Percentiles rank a stretch among this genome's conserved stretches.
Evolutionary conservation across 2,888 invertebrate genomes (phyloP).

Genomic region (Caenorhabditis japonica): DNA sequence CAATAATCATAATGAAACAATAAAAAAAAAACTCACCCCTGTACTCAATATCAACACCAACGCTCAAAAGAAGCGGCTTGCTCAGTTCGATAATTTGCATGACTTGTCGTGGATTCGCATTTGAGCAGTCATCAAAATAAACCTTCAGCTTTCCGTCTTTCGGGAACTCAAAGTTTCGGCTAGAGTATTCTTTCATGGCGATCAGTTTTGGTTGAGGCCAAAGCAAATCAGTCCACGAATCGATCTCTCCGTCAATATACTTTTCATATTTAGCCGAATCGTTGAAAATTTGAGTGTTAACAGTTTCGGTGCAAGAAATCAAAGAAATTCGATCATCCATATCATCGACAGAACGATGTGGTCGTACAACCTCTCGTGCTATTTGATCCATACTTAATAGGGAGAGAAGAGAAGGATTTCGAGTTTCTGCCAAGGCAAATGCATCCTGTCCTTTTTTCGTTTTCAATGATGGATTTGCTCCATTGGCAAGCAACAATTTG

Average conservation of each 20-base stretch:
- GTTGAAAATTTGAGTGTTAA: slow-evolving; percentile 56
- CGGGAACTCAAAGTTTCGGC: slow-evolving; percentile 52
- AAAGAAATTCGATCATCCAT: slow-evolving; percentile 64
- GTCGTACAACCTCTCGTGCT: slow-evolving; percentile 54
- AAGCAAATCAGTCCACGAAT: slow-evolving; percentile 79
- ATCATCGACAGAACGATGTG: slow-evolving; percentile 60
- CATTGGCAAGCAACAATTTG: slow-evolving; percentile 80
- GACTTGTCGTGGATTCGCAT: slow-evolving; percentile 64
- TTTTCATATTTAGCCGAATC: slow-evolving; percentile 55
- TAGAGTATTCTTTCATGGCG: slow-evolving; percentile 69
- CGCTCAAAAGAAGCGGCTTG: slow-evolving; percentile 55
- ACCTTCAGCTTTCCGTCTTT: slow-evolving; percentile 67
- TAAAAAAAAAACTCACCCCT: slow-evolving; percentile 65
- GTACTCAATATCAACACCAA: slow-evolving; percentile 69
- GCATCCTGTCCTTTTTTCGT: slow-evolving; percentile 66
- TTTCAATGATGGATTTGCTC: slow-evolving; percentile 80
- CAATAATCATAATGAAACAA: too few species aligned
- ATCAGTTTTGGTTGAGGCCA: slow-evolving; percentile 82
- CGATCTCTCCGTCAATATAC: slow-evolving; percentile 62
- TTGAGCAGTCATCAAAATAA: slow-evolving; percentile 68
- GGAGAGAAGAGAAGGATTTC: slow-evolving; percentile 44
- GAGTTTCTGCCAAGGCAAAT: slow-evolving; percentile 61
- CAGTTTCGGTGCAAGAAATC: slow-evolving; percentile 64
- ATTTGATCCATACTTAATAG: slow-evolving; percentile 62
- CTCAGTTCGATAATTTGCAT: slow-evolving; percentile 70